Evolutionary conservation across 2,888 invertebrate species (phyloP).

Genomic region (Drosophila crucigera): DNA sequence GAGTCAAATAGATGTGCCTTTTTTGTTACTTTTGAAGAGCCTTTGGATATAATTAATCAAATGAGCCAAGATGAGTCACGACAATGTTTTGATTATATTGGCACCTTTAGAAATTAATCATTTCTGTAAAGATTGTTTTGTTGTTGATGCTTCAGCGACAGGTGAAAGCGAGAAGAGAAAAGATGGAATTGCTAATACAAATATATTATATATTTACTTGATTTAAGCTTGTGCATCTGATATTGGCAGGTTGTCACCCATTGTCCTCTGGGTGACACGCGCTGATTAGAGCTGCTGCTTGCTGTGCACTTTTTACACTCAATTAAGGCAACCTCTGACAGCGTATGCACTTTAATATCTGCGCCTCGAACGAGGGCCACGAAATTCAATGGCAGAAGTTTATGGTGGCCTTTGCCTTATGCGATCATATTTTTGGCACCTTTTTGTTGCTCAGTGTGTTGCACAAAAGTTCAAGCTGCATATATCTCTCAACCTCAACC

Average conservation of each 20-base stretch:
- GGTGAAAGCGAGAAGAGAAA: neutral
- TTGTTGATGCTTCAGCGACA: neutral
- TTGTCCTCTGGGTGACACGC: slow-evolving; percentile 14
- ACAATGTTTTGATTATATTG: neutral
- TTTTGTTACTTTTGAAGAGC: neutral
- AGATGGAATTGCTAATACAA: neutral
- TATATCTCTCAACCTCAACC: slow-evolving; percentile 10
- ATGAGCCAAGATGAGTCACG: neutral
- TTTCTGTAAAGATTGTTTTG: neutral
- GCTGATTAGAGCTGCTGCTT: slow-evolving; percentile 15
- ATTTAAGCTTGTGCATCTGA: neutral
- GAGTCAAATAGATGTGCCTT: neutral
- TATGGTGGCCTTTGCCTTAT: slow-evolving; percentile 35
- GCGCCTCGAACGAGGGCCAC: slow-evolving; percentile 26
- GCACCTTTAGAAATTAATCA: neutral
- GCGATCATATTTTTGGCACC: slow-evolving; percentile 21
- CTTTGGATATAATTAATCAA: neutral
- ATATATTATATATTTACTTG: neutral
- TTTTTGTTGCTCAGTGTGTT: slow-evolving; percentile 15
- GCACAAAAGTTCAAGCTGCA: slow-evolving; percentile 56
- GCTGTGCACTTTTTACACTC: slow-evolving; percentile 42
- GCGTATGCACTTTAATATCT: slow-evolving; percentile 11
- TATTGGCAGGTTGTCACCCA: slow-evolving; percentile 14
- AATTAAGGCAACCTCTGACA: slow-evolving; percentile 39
- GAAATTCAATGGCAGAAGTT: slow-evolving; percentile 49